These are phyloP conservation scores for Corvus cornix DNA, from an alignment of 2,113 vertebrate species.

Conservation along the genomic window DNA sequence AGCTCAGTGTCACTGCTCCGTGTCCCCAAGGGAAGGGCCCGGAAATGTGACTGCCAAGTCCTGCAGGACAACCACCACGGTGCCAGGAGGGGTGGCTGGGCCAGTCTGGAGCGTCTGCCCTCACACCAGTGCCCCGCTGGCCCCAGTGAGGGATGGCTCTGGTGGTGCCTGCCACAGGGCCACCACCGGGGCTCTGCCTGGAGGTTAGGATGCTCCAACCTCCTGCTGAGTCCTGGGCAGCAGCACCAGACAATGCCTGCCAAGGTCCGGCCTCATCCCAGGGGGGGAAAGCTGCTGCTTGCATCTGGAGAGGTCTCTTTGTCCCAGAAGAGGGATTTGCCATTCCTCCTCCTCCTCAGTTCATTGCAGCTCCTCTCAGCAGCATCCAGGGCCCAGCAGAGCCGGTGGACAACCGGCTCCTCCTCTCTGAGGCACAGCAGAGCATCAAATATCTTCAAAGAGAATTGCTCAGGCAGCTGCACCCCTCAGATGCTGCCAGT, in stretches of 20 bases:
- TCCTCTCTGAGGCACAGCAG: background rate
- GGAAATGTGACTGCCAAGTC: background rate
- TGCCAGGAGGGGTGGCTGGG: background rate
- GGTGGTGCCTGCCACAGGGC: accelerated
- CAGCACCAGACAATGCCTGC: background rate
- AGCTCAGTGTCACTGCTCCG: background rate
- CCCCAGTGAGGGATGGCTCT: background rate
- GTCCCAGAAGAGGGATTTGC: background rate
- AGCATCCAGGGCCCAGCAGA: background rate
- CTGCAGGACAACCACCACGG: accelerated
- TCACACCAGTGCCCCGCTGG: background rate
- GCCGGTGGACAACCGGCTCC: accelerated
- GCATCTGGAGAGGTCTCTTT: background rate
- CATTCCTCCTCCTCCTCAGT: background rate
- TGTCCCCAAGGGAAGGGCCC: background rate
- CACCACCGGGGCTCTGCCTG: background rate
- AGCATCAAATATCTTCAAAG: background rate
- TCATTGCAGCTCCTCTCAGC: background rate
- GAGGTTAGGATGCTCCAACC: background rate
- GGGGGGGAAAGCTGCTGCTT: background rate
- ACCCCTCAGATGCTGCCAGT: accelerated
- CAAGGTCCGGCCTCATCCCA: background rate
- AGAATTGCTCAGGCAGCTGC: background rate
- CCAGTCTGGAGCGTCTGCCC: background rate
- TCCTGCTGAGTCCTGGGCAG: background rate